Evolutionary conservation across 2,113 vertebrate genomes (phyloP).

Genomic region (Sula dactylatra): DNA sequence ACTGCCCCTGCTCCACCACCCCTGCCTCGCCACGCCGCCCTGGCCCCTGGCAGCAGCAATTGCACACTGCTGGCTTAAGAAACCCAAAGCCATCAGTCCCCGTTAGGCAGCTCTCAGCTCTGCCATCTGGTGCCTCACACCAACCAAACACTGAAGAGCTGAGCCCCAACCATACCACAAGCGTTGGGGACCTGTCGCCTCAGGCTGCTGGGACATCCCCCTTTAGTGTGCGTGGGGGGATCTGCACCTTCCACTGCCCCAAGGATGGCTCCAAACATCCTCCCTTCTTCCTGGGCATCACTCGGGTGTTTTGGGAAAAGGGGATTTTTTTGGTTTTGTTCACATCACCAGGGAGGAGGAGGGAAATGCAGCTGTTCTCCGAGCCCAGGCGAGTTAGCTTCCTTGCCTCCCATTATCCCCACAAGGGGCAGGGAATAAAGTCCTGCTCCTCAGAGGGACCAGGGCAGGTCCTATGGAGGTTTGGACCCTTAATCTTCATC

Average conservation of each 20-base stretch:
- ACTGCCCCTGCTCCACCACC: background rate
- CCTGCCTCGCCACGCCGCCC: background rate
- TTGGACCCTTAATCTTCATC: background rate
- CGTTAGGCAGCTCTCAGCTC: background rate
- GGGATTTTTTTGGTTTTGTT: background rate
- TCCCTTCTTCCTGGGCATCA: background rate
- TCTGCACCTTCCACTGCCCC: background rate
- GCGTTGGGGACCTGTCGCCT: background rate
- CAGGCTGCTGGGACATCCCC: background rate
- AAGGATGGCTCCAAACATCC: background rate
- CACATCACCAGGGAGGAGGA: accelerated
- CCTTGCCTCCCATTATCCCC: background rate
- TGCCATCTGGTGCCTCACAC: background rate
- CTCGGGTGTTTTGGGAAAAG: background rate
- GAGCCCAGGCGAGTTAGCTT: background rate
- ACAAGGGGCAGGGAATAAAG: background rate
- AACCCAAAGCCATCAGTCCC: background rate
- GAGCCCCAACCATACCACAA: background rate
- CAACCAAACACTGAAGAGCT: background rate
- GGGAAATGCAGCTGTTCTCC: background rate
- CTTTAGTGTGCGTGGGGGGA: accelerated
- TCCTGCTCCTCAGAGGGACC: background rate
- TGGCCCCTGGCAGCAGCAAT: background rate
- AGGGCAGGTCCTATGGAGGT: background rate
- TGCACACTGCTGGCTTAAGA: background rate